phyloP scores from a whole-genome alignment of 2,888 invertebrate species.

The Crossocerus cetratus region DNA sequence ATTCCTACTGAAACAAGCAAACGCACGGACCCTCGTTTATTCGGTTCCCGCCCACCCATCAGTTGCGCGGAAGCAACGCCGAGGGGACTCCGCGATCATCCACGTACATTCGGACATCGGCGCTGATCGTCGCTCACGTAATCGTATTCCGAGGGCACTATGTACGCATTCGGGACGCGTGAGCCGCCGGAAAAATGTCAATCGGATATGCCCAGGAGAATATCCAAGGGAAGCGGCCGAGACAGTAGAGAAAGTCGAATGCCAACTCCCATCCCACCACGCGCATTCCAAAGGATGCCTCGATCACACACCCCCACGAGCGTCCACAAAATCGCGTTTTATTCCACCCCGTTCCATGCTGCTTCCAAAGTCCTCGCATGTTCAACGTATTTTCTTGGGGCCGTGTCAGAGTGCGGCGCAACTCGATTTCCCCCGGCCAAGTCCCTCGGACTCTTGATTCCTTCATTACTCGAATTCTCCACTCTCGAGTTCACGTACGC shows the following conservation, averaged over 20 bases:
- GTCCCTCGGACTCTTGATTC: too few species aligned
- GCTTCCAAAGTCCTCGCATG: not conserved
- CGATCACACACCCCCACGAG: not conserved
- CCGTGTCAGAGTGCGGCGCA: not conserved
- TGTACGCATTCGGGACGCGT: not conserved
- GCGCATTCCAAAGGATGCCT: not conserved
- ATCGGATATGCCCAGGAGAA: conserved; percentile 6
- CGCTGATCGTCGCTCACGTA: conserved; percentile 36
- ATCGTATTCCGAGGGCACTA: conserved; percentile 37
- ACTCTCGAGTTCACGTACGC: too few species aligned
- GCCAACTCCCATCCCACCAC: not conserved
- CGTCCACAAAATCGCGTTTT: not conserved
- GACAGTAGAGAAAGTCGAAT: not conserved
- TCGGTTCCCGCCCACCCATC: too few species aligned
- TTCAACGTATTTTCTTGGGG: not conserved
- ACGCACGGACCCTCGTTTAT: too few species aligned
- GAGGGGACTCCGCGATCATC: not conserved
- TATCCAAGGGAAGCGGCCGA: not conserved
- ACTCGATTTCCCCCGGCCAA: too few species aligned
- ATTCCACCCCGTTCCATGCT: not conserved
- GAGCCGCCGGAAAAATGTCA: conserved; percentile 30
- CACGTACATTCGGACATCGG: conserved; percentile 32
- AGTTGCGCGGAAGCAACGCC: too few species aligned
- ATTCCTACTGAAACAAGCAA: too few species aligned
- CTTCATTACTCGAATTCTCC: too few species aligned